Conservation (phyloP, 2,113 vertebrate species). For the Theropithecus gelada region DNA sequence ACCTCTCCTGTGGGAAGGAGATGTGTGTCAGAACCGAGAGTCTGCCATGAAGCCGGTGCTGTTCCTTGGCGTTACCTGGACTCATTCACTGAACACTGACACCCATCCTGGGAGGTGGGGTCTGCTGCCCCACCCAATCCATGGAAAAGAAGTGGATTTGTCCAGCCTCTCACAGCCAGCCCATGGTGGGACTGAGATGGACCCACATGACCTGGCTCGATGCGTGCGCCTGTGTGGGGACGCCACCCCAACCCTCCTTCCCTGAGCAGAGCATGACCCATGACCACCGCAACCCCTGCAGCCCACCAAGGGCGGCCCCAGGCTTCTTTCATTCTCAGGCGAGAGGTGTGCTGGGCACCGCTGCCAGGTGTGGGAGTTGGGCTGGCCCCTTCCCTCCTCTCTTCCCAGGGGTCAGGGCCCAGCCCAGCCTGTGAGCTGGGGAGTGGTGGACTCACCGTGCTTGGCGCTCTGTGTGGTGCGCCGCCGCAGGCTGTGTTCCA, state of each 20-base stretch:
- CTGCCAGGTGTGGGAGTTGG: neutral
- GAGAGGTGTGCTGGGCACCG: neutral
- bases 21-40: neutral
- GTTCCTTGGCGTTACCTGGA: accelerated
- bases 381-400: neutral
- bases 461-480: conserved; percentile 83
- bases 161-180: accelerated
- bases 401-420: neutral
- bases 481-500: conserved; percentile 95
- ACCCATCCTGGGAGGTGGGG: accelerated
- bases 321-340: neutral
- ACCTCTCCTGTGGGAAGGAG: conserved; percentile 82
- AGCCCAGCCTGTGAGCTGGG: neutral
- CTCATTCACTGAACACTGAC: neutral
- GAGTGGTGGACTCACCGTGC: conserved; percentile 74
- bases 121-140: neutral
- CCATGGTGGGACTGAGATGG: neutral
- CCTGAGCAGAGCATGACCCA: no score
- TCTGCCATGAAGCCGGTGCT: accelerated
- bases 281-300: neutral
- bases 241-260: accelerated
- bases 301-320: no score
- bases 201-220: neutral
- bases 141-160: accelerated
- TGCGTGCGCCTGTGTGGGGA: accelerated